Conservation (phyloP, 2,113 vertebrate genomes). For the Sisor rabdophorus region DNA sequence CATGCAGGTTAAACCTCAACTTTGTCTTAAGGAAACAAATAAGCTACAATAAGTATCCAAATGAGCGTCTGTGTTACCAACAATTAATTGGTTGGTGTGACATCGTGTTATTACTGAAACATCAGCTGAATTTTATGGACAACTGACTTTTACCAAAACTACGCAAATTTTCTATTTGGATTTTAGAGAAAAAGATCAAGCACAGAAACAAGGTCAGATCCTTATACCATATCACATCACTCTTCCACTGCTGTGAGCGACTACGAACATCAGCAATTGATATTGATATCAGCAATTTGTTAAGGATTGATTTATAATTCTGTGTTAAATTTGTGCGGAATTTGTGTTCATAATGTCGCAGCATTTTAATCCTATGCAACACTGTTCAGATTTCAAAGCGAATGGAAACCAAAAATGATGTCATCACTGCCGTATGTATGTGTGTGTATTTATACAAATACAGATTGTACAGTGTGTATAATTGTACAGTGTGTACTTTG, state of each 20-base stretch:
- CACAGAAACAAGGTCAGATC: neutral
- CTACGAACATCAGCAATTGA: neutral
- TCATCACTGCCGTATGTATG: slow-evolving; percentile 67
- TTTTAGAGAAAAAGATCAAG: neutral
- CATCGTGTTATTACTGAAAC: too few relatives aligned
- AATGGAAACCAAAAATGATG: slow-evolving; percentile 67
- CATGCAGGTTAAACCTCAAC: neutral
- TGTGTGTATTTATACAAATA: slow-evolving; percentile 23
- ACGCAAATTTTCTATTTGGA: slow-evolving; percentile 5
- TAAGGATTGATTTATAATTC: neutral
- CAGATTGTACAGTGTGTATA: slow-evolving; percentile 65
- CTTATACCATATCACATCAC: neutral
- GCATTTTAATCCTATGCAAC: slow-evolving; percentile 86
- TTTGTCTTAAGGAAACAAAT: neutral
- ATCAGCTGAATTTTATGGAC: too few relatives aligned
- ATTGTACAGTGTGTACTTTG: slow-evolving; percentile 64
- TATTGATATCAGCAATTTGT: slow-evolving; percentile 22
- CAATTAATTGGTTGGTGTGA: too few relatives aligned
- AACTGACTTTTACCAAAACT: neutral
- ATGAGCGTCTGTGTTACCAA: neutral
- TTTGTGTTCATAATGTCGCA: slow-evolving; percentile 25
- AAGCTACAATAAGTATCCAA: neutral
- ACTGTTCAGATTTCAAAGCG: slow-evolving; percentile 63
- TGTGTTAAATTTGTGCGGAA: neutral
- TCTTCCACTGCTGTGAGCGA: slow-evolving; percentile 21